phyloP scores from a whole-genome alignment of 2,888 invertebrate species.

The Crossocerus cetratus region DNA sequence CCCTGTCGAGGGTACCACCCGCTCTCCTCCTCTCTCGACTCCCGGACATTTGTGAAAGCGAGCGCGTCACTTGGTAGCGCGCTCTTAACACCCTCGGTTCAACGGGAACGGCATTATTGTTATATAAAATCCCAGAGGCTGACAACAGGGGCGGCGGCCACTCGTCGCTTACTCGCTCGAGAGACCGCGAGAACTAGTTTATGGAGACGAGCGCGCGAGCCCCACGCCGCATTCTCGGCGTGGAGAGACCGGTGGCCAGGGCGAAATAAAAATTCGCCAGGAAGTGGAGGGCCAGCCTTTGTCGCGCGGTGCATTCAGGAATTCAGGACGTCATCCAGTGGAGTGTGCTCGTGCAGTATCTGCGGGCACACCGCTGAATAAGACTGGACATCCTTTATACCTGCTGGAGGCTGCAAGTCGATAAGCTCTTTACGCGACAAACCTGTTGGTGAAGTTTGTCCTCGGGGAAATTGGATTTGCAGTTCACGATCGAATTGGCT shows the following conservation, averaged over 20 bases:
- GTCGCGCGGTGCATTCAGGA: neutral
- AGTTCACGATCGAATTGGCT: neutral
- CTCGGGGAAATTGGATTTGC: neutral
- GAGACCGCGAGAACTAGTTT: neutral
- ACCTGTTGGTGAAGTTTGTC: too few relatives aligned
- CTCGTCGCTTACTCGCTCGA: neutral
- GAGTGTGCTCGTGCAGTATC: neutral
- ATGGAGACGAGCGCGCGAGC: neutral
- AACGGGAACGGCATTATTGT: constrained; percentile 14
- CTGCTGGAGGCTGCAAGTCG: neutral
- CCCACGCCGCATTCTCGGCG: neutral
- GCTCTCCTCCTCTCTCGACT: neutral
- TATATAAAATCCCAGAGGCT: constrained; percentile 21
- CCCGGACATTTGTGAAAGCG: constrained; percentile 13
- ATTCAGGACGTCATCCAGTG: neutral
- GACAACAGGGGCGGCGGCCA: neutral
- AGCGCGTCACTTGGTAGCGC: constrained; percentile 23
- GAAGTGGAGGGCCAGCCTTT: neutral
- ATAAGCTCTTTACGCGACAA: neutral
- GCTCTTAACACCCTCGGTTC: constrained; percentile 14
- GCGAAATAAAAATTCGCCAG: neutral
- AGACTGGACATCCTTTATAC: too few relatives aligned
- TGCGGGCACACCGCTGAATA: too few relatives aligned
- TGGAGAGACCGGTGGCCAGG: neutral
- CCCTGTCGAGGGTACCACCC: constrained; percentile 1